Percentiles rank a stretch among this genome's conserved stretches.
phyloP scores from a whole-genome alignment of 2,797 vertebrate species.

The Cyclopterus lumpus region DNA sequence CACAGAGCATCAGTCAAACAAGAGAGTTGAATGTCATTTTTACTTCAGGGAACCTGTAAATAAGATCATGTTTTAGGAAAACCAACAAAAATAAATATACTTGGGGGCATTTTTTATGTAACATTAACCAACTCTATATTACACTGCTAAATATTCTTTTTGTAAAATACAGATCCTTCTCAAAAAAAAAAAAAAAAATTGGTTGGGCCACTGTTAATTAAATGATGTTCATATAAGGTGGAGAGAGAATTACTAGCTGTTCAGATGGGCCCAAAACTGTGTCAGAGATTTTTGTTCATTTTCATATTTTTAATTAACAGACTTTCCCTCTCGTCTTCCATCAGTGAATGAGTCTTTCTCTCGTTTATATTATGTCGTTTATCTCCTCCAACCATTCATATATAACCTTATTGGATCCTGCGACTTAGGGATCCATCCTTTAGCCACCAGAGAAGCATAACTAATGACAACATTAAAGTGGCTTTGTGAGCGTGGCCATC shows the following conservation, averaged over 20 bases:
- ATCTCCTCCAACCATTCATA: slow-evolving; percentile 85
- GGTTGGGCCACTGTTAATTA: slow-evolving; percentile 48
- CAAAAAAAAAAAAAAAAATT: slow-evolving; percentile 41
- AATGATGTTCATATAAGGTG: slow-evolving; percentile 52
- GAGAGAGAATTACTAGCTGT: slow-evolving; percentile 60
- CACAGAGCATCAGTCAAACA: slow-evolving; percentile 40
- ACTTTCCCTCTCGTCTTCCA: slow-evolving; percentile 73
- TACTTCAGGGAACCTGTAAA: not conserved
- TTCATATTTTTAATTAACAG: slow-evolving; percentile 87
- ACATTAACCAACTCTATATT: slow-evolving; percentile 23
- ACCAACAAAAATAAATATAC: not conserved
- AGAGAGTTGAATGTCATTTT: slow-evolving; percentile 5
- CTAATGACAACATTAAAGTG: slow-evolving; percentile 86
- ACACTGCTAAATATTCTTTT: slow-evolving; percentile 3
- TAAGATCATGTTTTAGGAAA: not conserved
- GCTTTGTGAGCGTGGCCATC: slow-evolving; percentile 81
- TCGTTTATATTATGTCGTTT: slow-evolving; percentile 82
- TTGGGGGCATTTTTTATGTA: not conserved
- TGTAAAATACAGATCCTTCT: slow-evolving; percentile 29
- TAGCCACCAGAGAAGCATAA: slow-evolving; percentile 86
- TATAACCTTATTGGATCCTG: slow-evolving; percentile 75
- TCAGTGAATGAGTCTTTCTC: slow-evolving; percentile 72
- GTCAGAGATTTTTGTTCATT: slow-evolving; percentile 84
- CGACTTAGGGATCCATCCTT: slow-evolving; percentile 83
- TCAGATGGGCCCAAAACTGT: slow-evolving; percentile 69